Base-by-base conservation (phyloP, 2,113 vertebrate species). In the Pelodiscus sinensis region DNA sequence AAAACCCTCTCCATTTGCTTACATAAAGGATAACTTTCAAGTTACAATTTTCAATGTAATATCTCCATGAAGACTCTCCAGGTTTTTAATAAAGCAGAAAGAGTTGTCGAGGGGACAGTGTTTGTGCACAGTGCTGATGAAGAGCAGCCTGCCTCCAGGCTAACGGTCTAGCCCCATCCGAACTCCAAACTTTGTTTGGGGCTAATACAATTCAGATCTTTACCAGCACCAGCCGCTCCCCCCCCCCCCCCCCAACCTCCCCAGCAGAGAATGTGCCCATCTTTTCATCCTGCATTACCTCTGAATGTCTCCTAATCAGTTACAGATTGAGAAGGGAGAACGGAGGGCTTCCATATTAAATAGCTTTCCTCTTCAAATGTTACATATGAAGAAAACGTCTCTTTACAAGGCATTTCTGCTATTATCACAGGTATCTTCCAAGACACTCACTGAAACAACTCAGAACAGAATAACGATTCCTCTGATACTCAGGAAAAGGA, bases 301-400 rank as follows among this genome's bases (percentile, higher is more conserved):
- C 81, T 92, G 90, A 95, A 96, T 92, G 58, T 68, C 50, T 91
- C 50, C 86, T 95, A 93, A 95, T 97, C 92, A 94, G 86, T 95
- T 94, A 96, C 93, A 97, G 96, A 88, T 92, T 94, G 92, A 92
- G 89, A 95, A 90, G 83, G 77, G 90, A 88, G 89, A 89, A 93
- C 0, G 22, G 79, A 87, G 82, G 89, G 50, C 31, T 92, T 5
- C 27, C 50, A 51, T 88, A 87, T 92, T 86, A 90, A 94, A 92
- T 52, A 95, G 84, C 10, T 94, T 96, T 95, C 94, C 77, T 90
- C 80, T 62, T 94, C 80, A 94, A 82, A 93, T 88, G 65, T 56
- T 89, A 91, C 92, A 94, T 88, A 89, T 91, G 86, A 94, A 91
- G 35, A 84, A 92, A 84, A 44, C n/a, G 55, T 87, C 83, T 95